These are phyloP conservation scores for Hybos culiciformis DNA, from an alignment of 2,888 invertebrate genomes.

Conservation along the genomic window DNA sequence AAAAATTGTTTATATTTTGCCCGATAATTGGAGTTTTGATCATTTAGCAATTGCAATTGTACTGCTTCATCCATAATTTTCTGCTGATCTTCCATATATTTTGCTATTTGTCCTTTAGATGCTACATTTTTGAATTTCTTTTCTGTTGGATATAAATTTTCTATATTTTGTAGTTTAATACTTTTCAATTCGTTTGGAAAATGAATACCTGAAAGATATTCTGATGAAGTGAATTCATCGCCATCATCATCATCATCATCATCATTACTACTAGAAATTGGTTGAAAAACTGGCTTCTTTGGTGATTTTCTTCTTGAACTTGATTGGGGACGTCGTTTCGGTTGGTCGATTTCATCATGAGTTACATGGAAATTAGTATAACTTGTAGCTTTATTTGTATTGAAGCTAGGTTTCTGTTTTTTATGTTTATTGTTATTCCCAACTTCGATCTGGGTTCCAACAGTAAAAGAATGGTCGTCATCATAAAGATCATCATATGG, in stretches of 20 bases:
- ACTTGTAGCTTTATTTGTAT: neutral
- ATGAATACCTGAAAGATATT: conserved; percentile 6
- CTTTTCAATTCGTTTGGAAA: conserved; percentile 5
- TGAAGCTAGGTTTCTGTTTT: neutral
- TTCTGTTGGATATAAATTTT: conserved; percentile 7
- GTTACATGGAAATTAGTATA: neutral
- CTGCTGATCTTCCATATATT: conserved; percentile 11
- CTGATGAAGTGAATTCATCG: neutral
- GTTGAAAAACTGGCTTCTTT: conserved; percentile 4
- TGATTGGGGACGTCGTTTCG: neutral
- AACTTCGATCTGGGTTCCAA: conserved; percentile 5
- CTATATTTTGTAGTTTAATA: conserved; percentile 7
- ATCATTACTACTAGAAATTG: neutral
- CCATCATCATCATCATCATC: neutral
- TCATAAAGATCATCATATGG: neutral
- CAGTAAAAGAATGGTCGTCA: conserved; percentile 2
- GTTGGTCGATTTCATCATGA: no score
- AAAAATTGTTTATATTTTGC: conserved; percentile 10
- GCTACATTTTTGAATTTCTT: conserved; percentile 7
- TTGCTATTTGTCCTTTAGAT: conserved; percentile 10
- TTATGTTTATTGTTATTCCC: neutral
- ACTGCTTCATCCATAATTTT: conserved; percentile 10
- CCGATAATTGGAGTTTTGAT: conserved; percentile 8
- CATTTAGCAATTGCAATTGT: conserved; percentile 9
- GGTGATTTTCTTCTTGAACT: neutral